A percentile compares a stretch with the other conserved stretches of the same genome.
phyloP scores from a whole-genome alignment of 1,140 invertebrate species.

The Asbolus verrucosus region DNA sequence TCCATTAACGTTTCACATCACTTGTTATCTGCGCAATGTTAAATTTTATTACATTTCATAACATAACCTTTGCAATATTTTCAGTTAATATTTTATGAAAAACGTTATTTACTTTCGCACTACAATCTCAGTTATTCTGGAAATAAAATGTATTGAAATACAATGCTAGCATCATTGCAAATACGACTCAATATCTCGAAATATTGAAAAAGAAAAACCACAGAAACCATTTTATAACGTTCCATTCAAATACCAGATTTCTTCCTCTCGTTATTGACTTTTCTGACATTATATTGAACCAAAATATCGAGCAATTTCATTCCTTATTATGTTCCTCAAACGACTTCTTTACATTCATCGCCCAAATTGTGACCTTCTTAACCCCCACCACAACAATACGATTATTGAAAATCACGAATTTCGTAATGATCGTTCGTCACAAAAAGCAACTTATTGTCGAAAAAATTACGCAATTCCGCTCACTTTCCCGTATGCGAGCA shows the following conservation, averaged over 20 bases:
- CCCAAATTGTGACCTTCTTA: not conserved
- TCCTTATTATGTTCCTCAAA: not conserved
- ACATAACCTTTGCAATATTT: too few relatives aligned
- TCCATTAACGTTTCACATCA: constrained; percentile 7
- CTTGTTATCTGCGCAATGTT: not conserved
- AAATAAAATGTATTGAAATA: constrained; percentile 1
- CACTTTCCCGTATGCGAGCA: too few relatives aligned
- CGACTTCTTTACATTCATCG: not conserved
- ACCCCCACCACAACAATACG: not conserved
- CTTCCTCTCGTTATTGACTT: constrained; percentile 8
- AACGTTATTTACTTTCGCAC: not conserved
- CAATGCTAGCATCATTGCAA: not conserved
- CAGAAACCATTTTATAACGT: constrained; percentile 1
- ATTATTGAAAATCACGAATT: constrained; percentile 12
- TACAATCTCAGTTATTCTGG: not conserved
- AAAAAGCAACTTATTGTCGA: too few relatives aligned
- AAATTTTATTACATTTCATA: constrained; percentile 26
- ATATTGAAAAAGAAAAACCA: constrained; percentile 25
- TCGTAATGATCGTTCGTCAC: not conserved
- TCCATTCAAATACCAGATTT: constrained; percentile 7
- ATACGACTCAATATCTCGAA: constrained; percentile 18
- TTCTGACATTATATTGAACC: not conserved
- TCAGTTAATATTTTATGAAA: too few relatives aligned
- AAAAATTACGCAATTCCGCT: too few relatives aligned
- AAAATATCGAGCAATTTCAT: constrained; percentile 10